Evolutionary conservation across 2,888 invertebrate genomes (phyloP).

Genomic region (Fabriciana adippe): DNA sequence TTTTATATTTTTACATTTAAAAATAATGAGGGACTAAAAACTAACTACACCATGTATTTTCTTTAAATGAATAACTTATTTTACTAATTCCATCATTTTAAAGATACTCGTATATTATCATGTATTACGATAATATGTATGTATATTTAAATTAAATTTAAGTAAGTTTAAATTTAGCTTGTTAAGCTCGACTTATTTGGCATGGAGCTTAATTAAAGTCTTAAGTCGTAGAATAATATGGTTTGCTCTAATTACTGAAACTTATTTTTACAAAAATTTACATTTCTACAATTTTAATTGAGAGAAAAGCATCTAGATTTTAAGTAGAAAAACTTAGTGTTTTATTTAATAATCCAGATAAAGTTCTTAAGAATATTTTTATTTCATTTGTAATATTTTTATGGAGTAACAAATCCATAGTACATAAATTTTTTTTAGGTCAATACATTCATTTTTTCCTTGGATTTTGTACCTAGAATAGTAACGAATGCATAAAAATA

Average conservation of each 20-base stretch:
- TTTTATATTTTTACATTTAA: too few species aligned
- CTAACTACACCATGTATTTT: too few species aligned
- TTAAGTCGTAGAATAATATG: constrained; percentile 19
- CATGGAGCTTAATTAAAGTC: constrained; percentile 10
- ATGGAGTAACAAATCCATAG: background rate
- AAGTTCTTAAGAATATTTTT: background rate
- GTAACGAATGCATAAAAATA: too few species aligned
- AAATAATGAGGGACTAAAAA: too few species aligned
- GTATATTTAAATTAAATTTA: constrained; percentile 13
- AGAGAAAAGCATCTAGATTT: constrained; percentile 17
- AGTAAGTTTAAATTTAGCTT: background rate
- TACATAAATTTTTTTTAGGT: background rate
- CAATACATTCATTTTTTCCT: too few species aligned
- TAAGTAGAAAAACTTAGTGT: constrained; percentile 2
- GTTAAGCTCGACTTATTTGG: background rate
- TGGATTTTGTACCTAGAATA: too few species aligned
- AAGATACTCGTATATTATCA: too few species aligned
- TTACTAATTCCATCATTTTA: too few species aligned
- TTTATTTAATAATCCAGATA: constrained; percentile 6
- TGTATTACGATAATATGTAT: background rate
- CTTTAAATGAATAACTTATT: too few species aligned
- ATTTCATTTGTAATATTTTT: background rate
- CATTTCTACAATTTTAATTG: constrained; percentile 21
- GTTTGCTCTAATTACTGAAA: constrained; percentile 19
- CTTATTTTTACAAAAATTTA: constrained; percentile 18